These are phyloP conservation scores for Liposcelis brunnea DNA, from an alignment of 2,888 invertebrate genomes.

Conservation along the genomic window DNA sequence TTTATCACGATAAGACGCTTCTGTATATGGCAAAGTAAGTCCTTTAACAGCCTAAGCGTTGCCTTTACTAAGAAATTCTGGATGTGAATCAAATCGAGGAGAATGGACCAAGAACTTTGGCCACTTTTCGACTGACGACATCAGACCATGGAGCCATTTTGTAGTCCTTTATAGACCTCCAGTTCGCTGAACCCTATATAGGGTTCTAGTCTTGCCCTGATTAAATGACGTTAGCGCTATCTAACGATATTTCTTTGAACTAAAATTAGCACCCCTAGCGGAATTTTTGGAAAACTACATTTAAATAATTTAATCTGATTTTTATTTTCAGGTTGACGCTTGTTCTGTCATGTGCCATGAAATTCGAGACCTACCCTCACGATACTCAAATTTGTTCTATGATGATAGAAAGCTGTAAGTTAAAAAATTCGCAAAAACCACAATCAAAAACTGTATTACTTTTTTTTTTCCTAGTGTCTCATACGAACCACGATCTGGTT, in stretches of 20 bases:
- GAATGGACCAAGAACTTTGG: too few relatives aligned
- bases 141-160: too few relatives aligned
- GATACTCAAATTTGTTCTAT: conserved; percentile 86
- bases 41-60: conserved; percentile 3
- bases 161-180: too few relatives aligned
- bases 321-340: conserved; percentile 53
- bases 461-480: conserved; percentile 46
- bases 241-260: too few relatives aligned
- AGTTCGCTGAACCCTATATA: too few relatives aligned
- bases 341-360: conserved; percentile 85
- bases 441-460: background rate
- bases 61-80: too few relatives aligned
- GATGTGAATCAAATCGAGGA: too few relatives aligned
- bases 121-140: too few relatives aligned
- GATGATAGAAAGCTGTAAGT: conserved; percentile 89
- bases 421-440: conserved; percentile 12
- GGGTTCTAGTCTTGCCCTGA: too few relatives aligned
- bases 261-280: too few relatives aligned
- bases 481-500: conserved; percentile 74
- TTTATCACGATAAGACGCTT: conserved; percentile 79
- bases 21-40: conserved; percentile 84
- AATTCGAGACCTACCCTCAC: conserved; percentile 83
- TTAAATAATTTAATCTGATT: background rate
- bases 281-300: too few relatives aligned
- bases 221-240: too few relatives aligned